Evolutionary conservation across 2,888 invertebrate species (phyloP).

Genomic region (Nemotelus pantherinus): DNA sequence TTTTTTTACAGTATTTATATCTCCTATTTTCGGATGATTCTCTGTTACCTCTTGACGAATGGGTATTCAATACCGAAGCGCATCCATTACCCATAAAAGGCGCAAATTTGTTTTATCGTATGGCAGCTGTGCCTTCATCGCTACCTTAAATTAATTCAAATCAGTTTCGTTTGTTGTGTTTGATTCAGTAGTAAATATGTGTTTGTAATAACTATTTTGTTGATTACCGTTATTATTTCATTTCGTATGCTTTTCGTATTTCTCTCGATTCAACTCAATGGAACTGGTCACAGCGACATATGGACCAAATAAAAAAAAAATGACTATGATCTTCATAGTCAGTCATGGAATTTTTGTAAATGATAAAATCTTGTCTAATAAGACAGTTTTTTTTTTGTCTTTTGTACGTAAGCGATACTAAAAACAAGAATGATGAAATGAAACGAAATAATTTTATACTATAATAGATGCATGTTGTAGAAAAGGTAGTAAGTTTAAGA

Average conservation of each 20-base stretch:
- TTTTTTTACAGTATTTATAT: conserved; percentile 86
- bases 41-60: conserved; percentile 89
- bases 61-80: conserved; percentile 99
- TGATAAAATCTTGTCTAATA: neutral
- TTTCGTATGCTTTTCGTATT: no score
- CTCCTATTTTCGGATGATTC: conserved; percentile 95
- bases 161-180: conserved; percentile 38
- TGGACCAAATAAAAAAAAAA: no score
- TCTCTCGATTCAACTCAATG: no score
- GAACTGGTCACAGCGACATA: no score
- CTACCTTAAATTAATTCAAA: conserved; percentile 10
- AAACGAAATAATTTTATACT: conserved; percentile 33
- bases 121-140: conserved; percentile 58
- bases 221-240: neutral
- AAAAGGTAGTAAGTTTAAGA: conserved; percentile 8
- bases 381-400: conserved; percentile 24
- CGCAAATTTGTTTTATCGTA: conserved; percentile 80
- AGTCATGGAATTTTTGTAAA: no score
- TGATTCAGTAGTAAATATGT: neutral
- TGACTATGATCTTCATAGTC: no score
- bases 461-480: conserved; percentile 32
- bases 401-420: conserved; percentile 15
- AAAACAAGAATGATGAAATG: neutral
- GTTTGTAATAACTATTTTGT: neutral
- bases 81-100: conserved; percentile 93